Evolutionary conservation across 2,888 invertebrate genomes (phyloP).

Genomic region (Nemoura dubitans): DNA sequence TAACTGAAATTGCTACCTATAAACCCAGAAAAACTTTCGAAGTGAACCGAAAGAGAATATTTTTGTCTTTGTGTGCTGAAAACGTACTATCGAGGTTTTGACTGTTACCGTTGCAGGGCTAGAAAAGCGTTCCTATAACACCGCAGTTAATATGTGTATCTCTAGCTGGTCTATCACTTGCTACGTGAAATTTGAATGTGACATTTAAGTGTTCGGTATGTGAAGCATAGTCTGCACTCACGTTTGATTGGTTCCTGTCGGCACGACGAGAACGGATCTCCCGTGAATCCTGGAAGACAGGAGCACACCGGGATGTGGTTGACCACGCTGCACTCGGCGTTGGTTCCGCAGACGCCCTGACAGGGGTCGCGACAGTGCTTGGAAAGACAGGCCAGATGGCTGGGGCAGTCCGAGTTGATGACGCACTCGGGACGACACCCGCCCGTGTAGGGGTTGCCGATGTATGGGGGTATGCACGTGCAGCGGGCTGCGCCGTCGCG

Average conservation of each 20-base stretch:
- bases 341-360: slow-evolving; percentile 82
- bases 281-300: slow-evolving; percentile 78
- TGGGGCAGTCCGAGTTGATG: slow-evolving; percentile 81
- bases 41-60: too few species aligned
- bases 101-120: too few species aligned
- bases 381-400: slow-evolving; percentile 79
- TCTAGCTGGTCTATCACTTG: too few species aligned
- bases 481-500: slow-evolving; percentile 77
- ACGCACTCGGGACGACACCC: slow-evolving; percentile 89
- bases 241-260: slow-evolving; percentile 66
- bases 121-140: too few species aligned
- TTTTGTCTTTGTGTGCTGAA: too few species aligned
- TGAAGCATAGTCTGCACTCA: slow-evolving; percentile 62
- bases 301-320: slow-evolving; percentile 86
- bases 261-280: slow-evolving; percentile 85
- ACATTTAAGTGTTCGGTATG: too few species aligned
- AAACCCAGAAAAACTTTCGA: too few species aligned
- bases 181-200: too few species aligned
- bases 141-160: too few species aligned
- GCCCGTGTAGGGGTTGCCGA: slow-evolving; percentile 85
- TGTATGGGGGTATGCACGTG: slow-evolving; percentile 86
- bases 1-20: too few species aligned
- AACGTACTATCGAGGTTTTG: too few species aligned
- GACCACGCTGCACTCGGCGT: slow-evolving; percentile 82
- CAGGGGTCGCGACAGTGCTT: slow-evolving; percentile 89